Percentiles rank a stretch among this genome's conserved stretches.
Conservation (phyloP, 2,797 vertebrate species). For the Threskiornis aethiopicus region DNA sequence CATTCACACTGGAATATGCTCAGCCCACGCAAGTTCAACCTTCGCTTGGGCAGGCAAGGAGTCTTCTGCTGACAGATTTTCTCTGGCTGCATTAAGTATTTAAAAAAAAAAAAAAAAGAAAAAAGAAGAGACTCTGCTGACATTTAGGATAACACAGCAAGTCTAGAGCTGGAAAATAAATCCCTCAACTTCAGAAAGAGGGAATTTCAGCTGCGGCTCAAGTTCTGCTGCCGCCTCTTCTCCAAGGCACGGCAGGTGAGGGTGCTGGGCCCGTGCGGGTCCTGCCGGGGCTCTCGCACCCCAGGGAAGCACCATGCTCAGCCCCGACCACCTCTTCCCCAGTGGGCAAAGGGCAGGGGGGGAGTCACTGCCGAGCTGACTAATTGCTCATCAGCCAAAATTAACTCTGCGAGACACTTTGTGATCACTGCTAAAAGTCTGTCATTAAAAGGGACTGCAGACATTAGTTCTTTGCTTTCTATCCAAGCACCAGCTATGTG, state of each 20-base stretch:
- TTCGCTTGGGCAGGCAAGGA: background rate
- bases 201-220: background rate
- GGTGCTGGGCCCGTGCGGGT: background rate
- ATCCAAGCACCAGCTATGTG: background rate
- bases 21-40: background rate
- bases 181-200: background rate
- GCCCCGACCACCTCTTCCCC: background rate
- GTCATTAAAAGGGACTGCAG: background rate
- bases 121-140: background rate
- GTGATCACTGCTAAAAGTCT: conserved; percentile 3
- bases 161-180: background rate
- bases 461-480: background rate
- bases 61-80: background rate
- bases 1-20: background rate
- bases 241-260: rapidly evolving
- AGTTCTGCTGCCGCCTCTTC: background rate
- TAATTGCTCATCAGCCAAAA: conserved; percentile 46
- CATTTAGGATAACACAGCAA: background rate
- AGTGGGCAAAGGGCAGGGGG: background rate
- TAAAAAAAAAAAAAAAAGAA: background rate
- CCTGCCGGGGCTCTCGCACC: background rate
- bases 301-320: background rate
- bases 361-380: background rate
- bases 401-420: background rate
- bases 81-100: background rate